phyloP scores from a whole-genome alignment of 2,797 vertebrate species.

The Spinus olivaceus region DNA sequence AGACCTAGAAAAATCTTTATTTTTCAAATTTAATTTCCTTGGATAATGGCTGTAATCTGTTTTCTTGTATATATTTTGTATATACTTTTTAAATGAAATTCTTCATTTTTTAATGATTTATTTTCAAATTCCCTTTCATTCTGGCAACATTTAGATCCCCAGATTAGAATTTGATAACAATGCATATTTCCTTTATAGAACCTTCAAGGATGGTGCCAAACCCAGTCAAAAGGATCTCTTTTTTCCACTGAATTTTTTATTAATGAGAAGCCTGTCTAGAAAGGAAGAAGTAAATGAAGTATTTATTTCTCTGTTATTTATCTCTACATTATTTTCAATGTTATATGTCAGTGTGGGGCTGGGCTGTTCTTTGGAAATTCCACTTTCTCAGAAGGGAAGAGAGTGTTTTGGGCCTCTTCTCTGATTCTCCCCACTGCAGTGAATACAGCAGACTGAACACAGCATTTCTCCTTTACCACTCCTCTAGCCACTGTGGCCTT shows the following conservation, averaged over 20 bases:
- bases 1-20: background rate
- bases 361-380: background rate
- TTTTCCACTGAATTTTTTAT: background rate
- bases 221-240: background rate
- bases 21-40: background rate
- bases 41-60: background rate
- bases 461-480: background rate
- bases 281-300: background rate
- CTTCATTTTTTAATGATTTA: rapidly evolving
- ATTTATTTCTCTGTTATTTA: background rate
- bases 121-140: background rate
- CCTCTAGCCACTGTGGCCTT: background rate
- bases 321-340: too few relatives aligned
- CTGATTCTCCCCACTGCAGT: background rate
- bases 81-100: background rate
- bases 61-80: background rate
- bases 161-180: background rate
- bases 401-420: background rate
- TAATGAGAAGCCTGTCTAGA: background rate
- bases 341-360: background rate
- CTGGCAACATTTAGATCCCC: background rate
- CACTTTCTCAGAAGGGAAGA: background rate
- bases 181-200: background rate
- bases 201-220: background rate
- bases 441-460: background rate